Conservation (phyloP, 2,888 invertebrate species). For the Falcaria lacertinaria region DNA sequence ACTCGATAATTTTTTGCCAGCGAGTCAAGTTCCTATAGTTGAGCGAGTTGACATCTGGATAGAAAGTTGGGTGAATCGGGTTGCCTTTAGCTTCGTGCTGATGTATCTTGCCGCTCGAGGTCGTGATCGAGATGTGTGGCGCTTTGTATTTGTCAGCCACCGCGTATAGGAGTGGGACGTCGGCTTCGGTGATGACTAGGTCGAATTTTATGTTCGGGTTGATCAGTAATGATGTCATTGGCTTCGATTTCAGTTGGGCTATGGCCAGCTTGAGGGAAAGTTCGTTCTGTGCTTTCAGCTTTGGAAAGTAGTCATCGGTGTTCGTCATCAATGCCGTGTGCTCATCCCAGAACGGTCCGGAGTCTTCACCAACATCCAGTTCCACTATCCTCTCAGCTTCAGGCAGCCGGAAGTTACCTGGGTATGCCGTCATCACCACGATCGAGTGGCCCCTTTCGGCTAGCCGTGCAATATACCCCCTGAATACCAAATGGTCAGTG, state of each 20-base stretch:
- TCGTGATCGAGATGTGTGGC: slow-evolving; percentile 75
- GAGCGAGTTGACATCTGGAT: slow-evolving; percentile 69
- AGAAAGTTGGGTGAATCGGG: slow-evolving; percentile 71
- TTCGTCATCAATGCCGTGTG: slow-evolving; percentile 50
- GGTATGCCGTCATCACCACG: slow-evolving; percentile 67
- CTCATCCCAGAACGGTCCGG: slow-evolving; percentile 58
- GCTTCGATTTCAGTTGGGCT: slow-evolving; percentile 61
- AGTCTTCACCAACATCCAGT: slow-evolving; percentile 58
- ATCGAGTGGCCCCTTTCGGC: slow-evolving; percentile 54
- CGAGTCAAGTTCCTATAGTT: slow-evolving; percentile 57
- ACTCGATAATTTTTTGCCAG: slow-evolving; percentile 55
- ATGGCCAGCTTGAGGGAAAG: slow-evolving; percentile 54
- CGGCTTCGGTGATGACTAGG: slow-evolving; percentile 76
- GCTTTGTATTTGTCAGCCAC: slow-evolving; percentile 75
- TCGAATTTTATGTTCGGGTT: slow-evolving; percentile 75
- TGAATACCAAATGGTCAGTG: slow-evolving; percentile 61
- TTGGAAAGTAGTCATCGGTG: slow-evolving; percentile 55
- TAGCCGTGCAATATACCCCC: slow-evolving; percentile 58
- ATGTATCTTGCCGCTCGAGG: slow-evolving; percentile 66
- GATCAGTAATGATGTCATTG: slow-evolving; percentile 55
- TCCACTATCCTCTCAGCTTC: slow-evolving; percentile 58
- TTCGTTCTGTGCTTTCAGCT: slow-evolving; percentile 49
- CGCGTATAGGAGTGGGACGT: slow-evolving; percentile 68
- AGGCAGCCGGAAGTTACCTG: slow-evolving; percentile 56
- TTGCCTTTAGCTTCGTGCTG: slow-evolving; percentile 75